Base-by-base conservation (phyloP, 2,888 invertebrate species). In the Sisyra nigra region DNA sequence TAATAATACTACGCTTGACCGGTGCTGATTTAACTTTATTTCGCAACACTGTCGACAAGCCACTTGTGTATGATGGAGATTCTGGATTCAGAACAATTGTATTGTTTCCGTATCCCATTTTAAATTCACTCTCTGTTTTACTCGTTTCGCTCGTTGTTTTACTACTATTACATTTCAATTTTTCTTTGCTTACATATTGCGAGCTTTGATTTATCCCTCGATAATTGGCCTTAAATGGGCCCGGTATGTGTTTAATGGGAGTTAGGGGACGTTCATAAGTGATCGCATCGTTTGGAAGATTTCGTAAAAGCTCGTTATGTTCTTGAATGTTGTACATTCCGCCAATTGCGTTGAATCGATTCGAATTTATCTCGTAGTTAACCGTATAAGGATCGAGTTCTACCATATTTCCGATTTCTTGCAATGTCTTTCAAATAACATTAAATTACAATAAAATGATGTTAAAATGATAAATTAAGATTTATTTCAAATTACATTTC, bases 271-370 rank as follows among this genome's bases (percentile, higher is more conserved):
- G 24, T 24, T 24, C 24, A 24, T 24, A 24, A 24, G 41, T 31
- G 30, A 41, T 32, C 3, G 31, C 41, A 32, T 41, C 41, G 29
- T 31, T 32, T 10, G 14, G 15, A 14, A 41, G 15, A 9, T 14
- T 11, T 15, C 14, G 17, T 11, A 43, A 33, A 9, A 38, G 17
- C 10, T 38, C 37, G 14, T 19, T 11, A 32, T 38, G 38, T 4
- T 32, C 47, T 9, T 71, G 62, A 45, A 78, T 73, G 57, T 76
- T 76, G 58, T 68, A 76, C 53, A 77, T 71, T 41, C 75, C 77
- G 3, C 69, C 75, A 13, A 70, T 52, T 15, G 68, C 58, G 1
- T 75, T 74, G 51, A 68, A 72, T 0, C 71, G 72, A 44, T 73
- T 71, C 1, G 64, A 62, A 41, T 65, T 65, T 30, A 76, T 60